Base-by-base conservation (phyloP, 2,888 invertebrate species). In the Leptinotarsa tumamoca region DNA sequence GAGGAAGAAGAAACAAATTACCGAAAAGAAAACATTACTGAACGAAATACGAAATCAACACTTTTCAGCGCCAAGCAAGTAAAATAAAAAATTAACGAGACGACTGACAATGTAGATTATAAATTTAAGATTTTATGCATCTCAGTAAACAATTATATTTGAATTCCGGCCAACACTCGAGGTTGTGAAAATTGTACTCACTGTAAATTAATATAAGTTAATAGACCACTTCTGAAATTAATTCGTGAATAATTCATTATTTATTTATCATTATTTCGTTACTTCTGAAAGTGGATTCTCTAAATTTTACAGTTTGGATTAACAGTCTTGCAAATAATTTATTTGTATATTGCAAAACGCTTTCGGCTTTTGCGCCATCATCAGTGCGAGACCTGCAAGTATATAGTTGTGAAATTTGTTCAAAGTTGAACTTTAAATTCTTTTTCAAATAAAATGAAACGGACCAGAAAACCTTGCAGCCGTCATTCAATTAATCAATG, bases 121-220 rank as follows among this genome's bases (percentile, higher is more conserved):
- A 58, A 58, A 58, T 23, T 21, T 23, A 58, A 4, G 21, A 58
- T 58, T 58, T 58, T 58, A 58, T 58, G 58, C 15, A 23, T 23
- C 58, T 23, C 15, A 58, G 23, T 58, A 58, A 58, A 58, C 58
- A 23, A 58, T 58, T 23, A 58, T 58, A 58, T 58, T 58, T 58
- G 21, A 58, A 14, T 23, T 58, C 23, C 23, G 21, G 58, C 23
- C 21, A 58, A 58, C 21, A 58, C 58, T 23, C 23, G 58, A 17
- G 23, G 58, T 58, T 58, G 58, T 58, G 58, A 14, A 58, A 23
- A 58, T 58, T 58, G 4, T 52, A 17, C 52, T 52, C n/a, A 52
- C 52, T 52, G n/a, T 52, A 17, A 52, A 52, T 52, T 17, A 52
- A 23, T 21, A 23, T 18, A 15, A 58, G 58, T 23, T 58, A 21